Percentiles rank a stretch among this genome's conserved stretches.
Evolutionary conservation across 2,113 vertebrate genomes (phyloP).

Genomic region (Chrysemys picta): DNA sequence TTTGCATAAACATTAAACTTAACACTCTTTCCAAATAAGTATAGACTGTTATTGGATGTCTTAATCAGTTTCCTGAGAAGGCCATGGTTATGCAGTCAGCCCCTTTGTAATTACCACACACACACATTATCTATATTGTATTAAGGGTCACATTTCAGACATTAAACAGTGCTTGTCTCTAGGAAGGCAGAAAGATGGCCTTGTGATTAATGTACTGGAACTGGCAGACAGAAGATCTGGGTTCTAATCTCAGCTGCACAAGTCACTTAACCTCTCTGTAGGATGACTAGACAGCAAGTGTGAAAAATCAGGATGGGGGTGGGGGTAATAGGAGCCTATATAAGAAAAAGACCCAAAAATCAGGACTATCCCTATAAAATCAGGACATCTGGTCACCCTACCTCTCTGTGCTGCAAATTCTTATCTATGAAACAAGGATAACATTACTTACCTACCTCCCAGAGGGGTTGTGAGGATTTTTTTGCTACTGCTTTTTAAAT

Average conservation of each 20-base stretch:
- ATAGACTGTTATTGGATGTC: not conserved
- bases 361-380: no score
- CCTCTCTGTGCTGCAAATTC: not conserved
- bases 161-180: constrained; percentile 32
- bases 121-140: constrained; percentile 10
- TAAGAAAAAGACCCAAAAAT: no score
- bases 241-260: constrained; percentile 4
- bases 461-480: not conserved
- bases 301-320: no score
- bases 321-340: no score
- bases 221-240: not conserved
- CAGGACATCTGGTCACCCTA: no score
- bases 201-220: constrained; percentile 24
- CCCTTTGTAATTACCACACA: not conserved
- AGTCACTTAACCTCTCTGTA: not conserved
- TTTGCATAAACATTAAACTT: not conserved
- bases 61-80: not conserved
- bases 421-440: not conserved
- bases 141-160: not conserved
- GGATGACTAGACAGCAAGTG: no score
- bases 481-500: not conserved
- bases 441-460: not conserved
- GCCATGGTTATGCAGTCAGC: not conserved
- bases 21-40: not conserved
- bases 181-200: constrained; percentile 3